These are phyloP conservation scores for Amphipoea oculea DNA, from an alignment of 2,888 invertebrate genomes.

Conservation along the genomic window DNA sequence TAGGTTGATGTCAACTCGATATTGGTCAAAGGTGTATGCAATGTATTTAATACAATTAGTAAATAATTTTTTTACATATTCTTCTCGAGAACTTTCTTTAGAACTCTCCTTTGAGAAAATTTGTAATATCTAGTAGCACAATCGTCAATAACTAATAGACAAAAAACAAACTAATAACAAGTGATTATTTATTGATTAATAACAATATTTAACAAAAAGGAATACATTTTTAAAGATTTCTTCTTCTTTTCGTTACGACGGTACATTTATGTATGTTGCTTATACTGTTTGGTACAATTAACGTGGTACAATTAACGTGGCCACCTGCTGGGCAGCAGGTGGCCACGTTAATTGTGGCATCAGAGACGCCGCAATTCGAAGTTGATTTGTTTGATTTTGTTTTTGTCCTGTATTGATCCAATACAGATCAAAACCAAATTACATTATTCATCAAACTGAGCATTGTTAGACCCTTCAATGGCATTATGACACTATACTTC, in stretches of 20 bases:
- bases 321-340: too few species aligned
- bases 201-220: neutral
- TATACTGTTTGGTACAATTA: neutral
- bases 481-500: too few species aligned
- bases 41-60: too few species aligned
- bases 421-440: too few species aligned
- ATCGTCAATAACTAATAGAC: neutral
- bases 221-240: neutral
- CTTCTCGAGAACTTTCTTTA: too few species aligned
- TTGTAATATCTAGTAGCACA: neutral
- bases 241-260: neutral
- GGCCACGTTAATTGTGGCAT: neutral
- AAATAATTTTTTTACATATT: too few species aligned
- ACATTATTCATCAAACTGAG: too few species aligned
- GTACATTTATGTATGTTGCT: too few species aligned
- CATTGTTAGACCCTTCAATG: too few species aligned
- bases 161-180: neutral
- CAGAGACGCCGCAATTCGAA: neutral
- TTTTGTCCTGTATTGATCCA: too few species aligned
- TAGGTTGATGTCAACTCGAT: neutral
- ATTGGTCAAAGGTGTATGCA: neutral
- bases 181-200: constrained; percentile 12
- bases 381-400: too few species aligned
- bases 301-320: too few species aligned
- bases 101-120: neutral